Evolutionary conservation across 1,140 invertebrate species (phyloP).

Genomic region (Plutomurus gul): DNA sequence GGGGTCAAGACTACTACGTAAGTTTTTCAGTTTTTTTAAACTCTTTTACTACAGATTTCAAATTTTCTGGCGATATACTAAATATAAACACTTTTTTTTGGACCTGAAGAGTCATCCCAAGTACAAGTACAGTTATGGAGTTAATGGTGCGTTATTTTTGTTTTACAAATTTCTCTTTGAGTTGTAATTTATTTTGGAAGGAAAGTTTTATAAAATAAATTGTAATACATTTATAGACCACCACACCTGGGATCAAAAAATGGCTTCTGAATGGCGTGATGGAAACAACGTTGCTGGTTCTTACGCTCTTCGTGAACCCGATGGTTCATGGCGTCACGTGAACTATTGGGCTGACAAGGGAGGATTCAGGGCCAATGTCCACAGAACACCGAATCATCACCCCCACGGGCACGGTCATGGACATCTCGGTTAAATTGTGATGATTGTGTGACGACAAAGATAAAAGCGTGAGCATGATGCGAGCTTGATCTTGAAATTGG

Average conservation of each 20-base stretch:
- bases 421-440: not conserved
- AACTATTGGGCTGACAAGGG: constrained; percentile 34
- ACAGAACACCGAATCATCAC: constrained; percentile 38
- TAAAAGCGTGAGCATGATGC: not conserved
- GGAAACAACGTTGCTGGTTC: constrained; percentile 38
- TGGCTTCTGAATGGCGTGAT: constrained; percentile 38
- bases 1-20: constrained; percentile 12
- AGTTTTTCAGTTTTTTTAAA: not conserved
- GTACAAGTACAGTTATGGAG: constrained; percentile 39
- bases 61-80: not conserved
- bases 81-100: not conserved
- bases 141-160: constrained; percentile 29
- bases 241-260: constrained; percentile 31
- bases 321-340: constrained; percentile 27
- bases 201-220: too few relatives aligned
- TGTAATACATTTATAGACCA: too few relatives aligned
- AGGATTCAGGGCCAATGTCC: constrained; percentile 42
- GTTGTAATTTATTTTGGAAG: too few relatives aligned
- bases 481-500: not conserved
- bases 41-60: not conserved
- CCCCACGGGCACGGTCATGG: constrained; percentile 25
- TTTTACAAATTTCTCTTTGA: too few relatives aligned
- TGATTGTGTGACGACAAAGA: not conserved
- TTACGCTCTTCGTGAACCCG: constrained; percentile 31
- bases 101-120: constrained; percentile 31